Evolutionary conservation across 2,113 vertebrate genomes (phyloP), one percentile per base, ranked within the genome.

Genomic region (Syrmaticus mikado): DNA sequence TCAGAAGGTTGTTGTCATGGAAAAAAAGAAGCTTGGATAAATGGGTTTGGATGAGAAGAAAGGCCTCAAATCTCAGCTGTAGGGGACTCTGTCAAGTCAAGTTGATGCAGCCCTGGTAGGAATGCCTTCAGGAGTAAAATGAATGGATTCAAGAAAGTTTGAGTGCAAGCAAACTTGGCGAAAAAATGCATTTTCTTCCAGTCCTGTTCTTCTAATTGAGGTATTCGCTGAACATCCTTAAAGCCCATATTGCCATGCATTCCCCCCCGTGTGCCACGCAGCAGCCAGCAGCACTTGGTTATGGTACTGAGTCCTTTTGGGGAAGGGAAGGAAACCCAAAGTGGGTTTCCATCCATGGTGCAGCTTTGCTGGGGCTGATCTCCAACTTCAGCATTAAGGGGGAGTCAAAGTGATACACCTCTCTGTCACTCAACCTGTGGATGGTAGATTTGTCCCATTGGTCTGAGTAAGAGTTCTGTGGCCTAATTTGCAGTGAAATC

Each of bases 201-300:
- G 53, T 40, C 19, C 16, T 28, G 4, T 36, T 64, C 16, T 50
- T 80, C 73, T 24, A 25, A 75, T 45, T 25, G 6, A 34, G 38
- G 43, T n/a, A n/a, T 40, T 55, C 38, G n/a, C 55, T 40, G 48
- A 15, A 28, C 8, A 10, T 21, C 38, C 68, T 27, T 36, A 28
- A 10, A 38, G 8, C 1, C 0, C 7, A 6, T 5, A 8, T 3
- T 4, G 7, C 48, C 13, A 0, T 10, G 32, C 41, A 25, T 62
- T 28, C 5, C 57, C 41, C 53, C 12, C 27, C 12, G 0, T 21
- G 6, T 15, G 66, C 34, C 25, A 6, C 6, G 1, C 22, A 21
- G 38, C 36, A 61, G 28, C 15, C 6, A 18, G 21, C 21, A 30
- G 53, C 28, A 18, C 9, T 13, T 38, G 34, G 17, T 25, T 4